Evolutionary conservation across 2,888 invertebrate species (phyloP).

Genomic region (Polia nebulosa): DNA sequence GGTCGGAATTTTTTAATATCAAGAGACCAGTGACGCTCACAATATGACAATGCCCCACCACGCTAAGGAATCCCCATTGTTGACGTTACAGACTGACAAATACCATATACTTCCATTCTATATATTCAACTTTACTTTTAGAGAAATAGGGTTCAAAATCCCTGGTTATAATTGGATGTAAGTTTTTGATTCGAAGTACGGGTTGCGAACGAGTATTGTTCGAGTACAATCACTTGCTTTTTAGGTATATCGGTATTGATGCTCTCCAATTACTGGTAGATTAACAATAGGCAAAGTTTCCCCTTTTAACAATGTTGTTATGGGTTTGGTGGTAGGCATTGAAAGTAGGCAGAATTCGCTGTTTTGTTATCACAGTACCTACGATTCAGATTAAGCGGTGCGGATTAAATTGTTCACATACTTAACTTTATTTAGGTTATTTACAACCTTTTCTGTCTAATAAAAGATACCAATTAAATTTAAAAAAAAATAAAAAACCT

Average conservation of each 20-base stretch:
- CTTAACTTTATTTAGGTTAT: not conserved
- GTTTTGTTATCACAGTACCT: not conserved
- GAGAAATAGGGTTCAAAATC: constrained; percentile 27
- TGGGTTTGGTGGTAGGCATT: constrained; percentile 1
- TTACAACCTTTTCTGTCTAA: not conserved
- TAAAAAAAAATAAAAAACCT: too few relatives aligned
- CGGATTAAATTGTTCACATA: not conserved
- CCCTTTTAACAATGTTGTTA: constrained; percentile 13
- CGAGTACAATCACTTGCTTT: constrained; percentile 52
- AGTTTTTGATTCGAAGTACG: constrained; percentile 54
- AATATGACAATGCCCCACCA: constrained; percentile 78
- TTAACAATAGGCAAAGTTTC: constrained; percentile 52
- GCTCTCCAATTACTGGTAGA: constrained; percentile 57
- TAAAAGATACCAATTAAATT: too few relatives aligned
- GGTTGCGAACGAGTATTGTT: constrained; percentile 56
- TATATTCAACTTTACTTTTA: constrained; percentile 24
- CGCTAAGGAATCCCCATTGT: constrained; percentile 80
- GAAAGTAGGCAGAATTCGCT: not conserved
- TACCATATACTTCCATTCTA: constrained; percentile 26
- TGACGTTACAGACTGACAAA: constrained; percentile 69
- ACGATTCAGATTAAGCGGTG: not conserved
- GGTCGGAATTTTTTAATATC: constrained; percentile 83
- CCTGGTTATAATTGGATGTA: constrained; percentile 21
- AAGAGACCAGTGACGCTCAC: constrained; percentile 69
- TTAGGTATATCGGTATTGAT: constrained; percentile 45